Conservation (phyloP, 2,888 invertebrate species). For the Sinodicranocentrus sp. region DNA sequence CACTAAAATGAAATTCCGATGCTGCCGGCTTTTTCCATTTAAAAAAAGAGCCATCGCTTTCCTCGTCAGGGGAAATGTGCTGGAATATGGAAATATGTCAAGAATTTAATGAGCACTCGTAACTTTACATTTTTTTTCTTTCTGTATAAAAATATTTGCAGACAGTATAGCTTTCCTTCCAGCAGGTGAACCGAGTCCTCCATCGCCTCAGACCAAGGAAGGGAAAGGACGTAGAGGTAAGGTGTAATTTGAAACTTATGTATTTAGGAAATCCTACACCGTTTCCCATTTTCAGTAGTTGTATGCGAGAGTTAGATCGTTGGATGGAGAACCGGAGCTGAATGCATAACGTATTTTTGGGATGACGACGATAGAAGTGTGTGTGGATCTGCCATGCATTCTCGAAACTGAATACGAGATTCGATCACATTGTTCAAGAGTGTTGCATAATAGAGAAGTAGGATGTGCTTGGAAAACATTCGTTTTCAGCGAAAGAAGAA, state of each 20-base stretch:
- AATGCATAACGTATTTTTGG: not conserved
- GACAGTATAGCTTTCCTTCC: slow-evolving; percentile 64
- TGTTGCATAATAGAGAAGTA: slow-evolving; percentile 11
- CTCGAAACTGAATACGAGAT: slow-evolving; percentile 18
- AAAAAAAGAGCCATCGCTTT: too few species aligned
- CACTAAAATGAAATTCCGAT: too few species aligned
- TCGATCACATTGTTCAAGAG: not conserved
- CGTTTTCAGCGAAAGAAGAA: too few species aligned
- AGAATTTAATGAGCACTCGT: slow-evolving; percentile 46
- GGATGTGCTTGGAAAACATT: not conserved
- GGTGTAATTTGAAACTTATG: slow-evolving; percentile 53
- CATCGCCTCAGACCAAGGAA: slow-evolving; percentile 75
- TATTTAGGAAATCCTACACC: slow-evolving; percentile 54
- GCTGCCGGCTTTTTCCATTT: too few species aligned
- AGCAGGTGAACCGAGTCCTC: slow-evolving; percentile 74
- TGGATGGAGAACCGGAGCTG: not conserved
- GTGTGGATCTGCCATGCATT: slow-evolving; percentile 11
- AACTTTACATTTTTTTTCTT: slow-evolving; percentile 20
- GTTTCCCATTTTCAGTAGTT: slow-evolving; percentile 53
- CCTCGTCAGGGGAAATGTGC: too few species aligned
- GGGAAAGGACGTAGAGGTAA: slow-evolving; percentile 75
- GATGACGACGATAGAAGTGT: slow-evolving; percentile 5
- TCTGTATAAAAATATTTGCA: slow-evolving; percentile 37
- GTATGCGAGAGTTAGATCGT: not conserved
- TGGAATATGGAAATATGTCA: slow-evolving; percentile 42